A percentile compares a stretch with the other conserved stretches of the same genome.
Evolutionary conservation across 2,888 invertebrate genomes (phyloP).

Genomic region (Nasonovia ribisnigri): DNA sequence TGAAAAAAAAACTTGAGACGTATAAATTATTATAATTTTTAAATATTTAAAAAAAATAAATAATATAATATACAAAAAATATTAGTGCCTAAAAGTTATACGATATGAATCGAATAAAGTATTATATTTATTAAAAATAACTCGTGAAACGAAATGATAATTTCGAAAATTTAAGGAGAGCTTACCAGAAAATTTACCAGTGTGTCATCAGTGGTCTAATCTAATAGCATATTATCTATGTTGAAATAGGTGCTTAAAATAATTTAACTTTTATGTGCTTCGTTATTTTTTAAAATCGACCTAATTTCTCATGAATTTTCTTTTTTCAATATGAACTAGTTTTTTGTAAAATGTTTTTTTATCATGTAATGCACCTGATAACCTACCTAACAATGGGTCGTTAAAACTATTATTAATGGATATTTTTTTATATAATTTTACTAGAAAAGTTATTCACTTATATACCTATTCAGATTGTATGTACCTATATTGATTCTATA

Average conservation of each 20-base stretch:
- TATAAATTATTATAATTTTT: too few relatives aligned
- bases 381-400: background rate
- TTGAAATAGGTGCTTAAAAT: background rate
- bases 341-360: background rate
- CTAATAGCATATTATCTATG: background rate
- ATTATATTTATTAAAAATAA: background rate
- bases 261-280: background rate
- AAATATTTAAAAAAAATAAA: too few relatives aligned
- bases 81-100: background rate
- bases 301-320: background rate
- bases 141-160: background rate
- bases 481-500: background rate
- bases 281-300: background rate
- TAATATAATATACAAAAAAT: background rate
- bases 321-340: background rate
- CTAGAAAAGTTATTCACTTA: background rate
- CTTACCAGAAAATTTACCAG: background rate
- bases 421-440: background rate
- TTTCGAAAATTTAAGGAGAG: background rate
- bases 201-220: background rate
- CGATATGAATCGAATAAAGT: background rate
- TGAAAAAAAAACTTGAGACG: too few relatives aligned
- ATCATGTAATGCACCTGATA: background rate
- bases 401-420: background rate
- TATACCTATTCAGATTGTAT: too few relatives aligned